Conservation (phyloP, 92 coral and sea anemone genomes). For the Desmophyllum pertusum region DNA sequence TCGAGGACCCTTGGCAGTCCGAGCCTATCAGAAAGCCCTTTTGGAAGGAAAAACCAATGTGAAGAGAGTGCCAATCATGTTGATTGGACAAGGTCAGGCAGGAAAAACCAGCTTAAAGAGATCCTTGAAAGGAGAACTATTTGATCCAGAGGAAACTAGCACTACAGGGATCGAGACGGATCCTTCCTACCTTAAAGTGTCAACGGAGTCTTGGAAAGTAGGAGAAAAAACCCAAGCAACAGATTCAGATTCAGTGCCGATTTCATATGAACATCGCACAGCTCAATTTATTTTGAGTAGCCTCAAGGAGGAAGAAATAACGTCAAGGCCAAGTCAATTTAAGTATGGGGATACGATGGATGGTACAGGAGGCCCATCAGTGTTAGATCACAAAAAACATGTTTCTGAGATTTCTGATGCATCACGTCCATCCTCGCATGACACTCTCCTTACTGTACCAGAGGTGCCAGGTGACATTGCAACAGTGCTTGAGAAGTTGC, state of each 20-base stretch:
- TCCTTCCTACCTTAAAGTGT: neutral
- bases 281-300: neutral
- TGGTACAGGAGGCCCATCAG: neutral
- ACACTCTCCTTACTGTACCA: neutral
- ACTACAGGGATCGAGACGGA: neutral
- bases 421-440: neutral
- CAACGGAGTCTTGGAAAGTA: neutral
- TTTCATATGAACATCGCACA: neutral
- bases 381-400: neutral
- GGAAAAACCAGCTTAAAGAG: neutral
- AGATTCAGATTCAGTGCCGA: neutral
- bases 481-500: neutral
- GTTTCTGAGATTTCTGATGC: neutral
- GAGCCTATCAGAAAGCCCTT: neutral
- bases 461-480: neutral
- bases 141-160: neutral
- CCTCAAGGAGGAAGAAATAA: neutral
- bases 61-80: constrained; percentile 1
- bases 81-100: neutral
- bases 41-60: neutral
- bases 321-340: neutral
- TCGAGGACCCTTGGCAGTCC: neutral
- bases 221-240: neutral
- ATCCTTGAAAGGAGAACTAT: neutral
- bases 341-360: neutral